Base-by-base conservation (phyloP, 2,888 invertebrate species). In the Agrochola macilenta region DNA sequence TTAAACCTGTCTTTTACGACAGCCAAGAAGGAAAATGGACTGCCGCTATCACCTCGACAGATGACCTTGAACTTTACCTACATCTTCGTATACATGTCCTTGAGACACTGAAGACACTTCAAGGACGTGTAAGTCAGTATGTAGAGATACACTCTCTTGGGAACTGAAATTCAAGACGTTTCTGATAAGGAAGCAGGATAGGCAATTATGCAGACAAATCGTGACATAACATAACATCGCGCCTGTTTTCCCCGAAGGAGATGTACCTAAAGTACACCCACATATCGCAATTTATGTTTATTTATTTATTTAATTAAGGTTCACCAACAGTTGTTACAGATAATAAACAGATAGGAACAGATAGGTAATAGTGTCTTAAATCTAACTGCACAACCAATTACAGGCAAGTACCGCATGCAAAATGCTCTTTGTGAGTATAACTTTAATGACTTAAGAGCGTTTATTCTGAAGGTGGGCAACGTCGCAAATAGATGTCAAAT, bases 101-200 rank as follows among this genome's bases (percentile, higher is more conserved):
- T 86, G 83, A 86, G 83, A 86, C 83, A n/a, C 57, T 30, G 71
- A 64, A 26, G 71, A 71, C 68, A 64, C 58, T 65, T 69, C 78
- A 63, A 76, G 83, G 60, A 43, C 65, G 23, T 58, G n/a, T 68
- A 69, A 17, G 46, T 57, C 26, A 75, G 5, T 49, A 8, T 26
- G 1, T 14, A 30, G 23, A 58, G 52, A 20, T 49, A 57, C 2
- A 30, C 26, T 49, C 30, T 68, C 63, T 39, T 46, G 12, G 30
- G 46, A 58, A 61, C 60, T 60, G 23, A 43, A 58, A 65, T 60
- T 43, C 39, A n/a, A 11, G 39, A 39, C 14, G 9, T 60, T 11
- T 11, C 43, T 46, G 35, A 26, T n/a, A 46, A 30, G n/a, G 30
- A 43, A 30, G 0, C 17, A 12, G 23, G 17, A 4, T 23, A 46